Evolutionary conservation across 2,797 vertebrate genomes (phyloP), one percentile per base, ranked within the genome.

Genomic region (Pseudochaenichthys georgianus): DNA sequence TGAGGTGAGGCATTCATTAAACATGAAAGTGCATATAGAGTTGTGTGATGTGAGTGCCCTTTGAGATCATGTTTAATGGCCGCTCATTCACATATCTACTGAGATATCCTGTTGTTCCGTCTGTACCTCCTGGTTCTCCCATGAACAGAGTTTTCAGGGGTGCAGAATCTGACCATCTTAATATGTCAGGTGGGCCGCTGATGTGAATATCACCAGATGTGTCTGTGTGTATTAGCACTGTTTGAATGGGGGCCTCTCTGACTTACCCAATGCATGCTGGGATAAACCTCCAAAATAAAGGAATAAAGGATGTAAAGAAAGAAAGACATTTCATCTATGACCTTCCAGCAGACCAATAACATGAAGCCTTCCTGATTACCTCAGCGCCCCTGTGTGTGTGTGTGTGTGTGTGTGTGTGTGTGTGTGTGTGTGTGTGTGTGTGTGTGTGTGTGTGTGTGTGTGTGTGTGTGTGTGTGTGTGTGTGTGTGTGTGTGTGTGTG

Each of bases 301-400:
- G n/a, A 23, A 19, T 19, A 19, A 54, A 63, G 28, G 15, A 48
- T 23, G 31, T n/a, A 53, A 62, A 60, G 62, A n/a, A 55, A 46
- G 19, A 59, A 31, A 43, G 16, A 53, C 5, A 21, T 7, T 41
- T 54, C 23, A 65, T 70, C 67, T 59, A 34, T 62, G 68, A 70
- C 17, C 64, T 62, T 48, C 50, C 9, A 42, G 64, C 57, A 68
- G 74, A 80, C 85, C 81, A 87, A 84, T 79, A 61, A 75, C 62
- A 58, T 17, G 66, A 41, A 13, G 54, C 70, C 70, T 75, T 61
- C 48, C 19, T 68, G 63, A 82, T 89, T 88, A 92, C 86, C 70
- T 91, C 88, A 89, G 46, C 74, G 85, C 67, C 80, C 77, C 81
- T 81, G 73, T 87, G 83, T 78, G 54, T 58, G 43, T 78, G 66